Conservation (phyloP, 2,797 vertebrate genomes). For the Prionace glauca region DNA sequence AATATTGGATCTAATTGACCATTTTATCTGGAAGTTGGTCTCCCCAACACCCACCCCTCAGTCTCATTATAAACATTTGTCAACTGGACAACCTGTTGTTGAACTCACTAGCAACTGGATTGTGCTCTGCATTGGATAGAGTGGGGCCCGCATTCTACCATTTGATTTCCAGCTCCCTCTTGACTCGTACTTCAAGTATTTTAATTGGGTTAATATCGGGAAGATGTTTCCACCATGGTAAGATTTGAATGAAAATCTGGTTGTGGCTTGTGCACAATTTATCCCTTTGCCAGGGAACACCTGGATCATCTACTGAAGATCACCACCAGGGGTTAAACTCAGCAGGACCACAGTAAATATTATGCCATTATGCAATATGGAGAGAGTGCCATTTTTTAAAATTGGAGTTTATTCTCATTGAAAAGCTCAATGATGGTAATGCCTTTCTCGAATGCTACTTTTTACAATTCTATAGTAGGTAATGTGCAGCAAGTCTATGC, state of each 20-base stretch:
- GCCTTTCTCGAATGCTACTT: conserved; percentile 30
- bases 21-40: not conserved
- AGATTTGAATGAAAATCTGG: not conserved
- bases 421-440: conserved; percentile 1
- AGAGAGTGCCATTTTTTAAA: not conserved
- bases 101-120: not conserved
- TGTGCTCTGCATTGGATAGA: not conserved
- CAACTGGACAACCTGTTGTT: not conserved
- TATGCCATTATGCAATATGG: not conserved
- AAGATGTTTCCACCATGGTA: conserved; percentile 1
- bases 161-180: not conserved
- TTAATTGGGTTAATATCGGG: not conserved
- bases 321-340: not conserved
- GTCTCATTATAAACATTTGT: not conserved
- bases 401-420: not conserved
- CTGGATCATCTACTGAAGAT: not conserved
- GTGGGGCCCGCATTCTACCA: too few species aligned
- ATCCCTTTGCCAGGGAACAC: not conserved
- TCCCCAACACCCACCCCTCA: not conserved
- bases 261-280: not conserved
- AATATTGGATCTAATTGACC: not conserved
- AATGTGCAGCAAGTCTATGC: conserved; percentile 16
- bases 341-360: not conserved
- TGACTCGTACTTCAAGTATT: not conserved
- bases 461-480: not conserved